Conservation (phyloP, 2,797 vertebrate genomes). For the Neostethus bicornis region DNA sequence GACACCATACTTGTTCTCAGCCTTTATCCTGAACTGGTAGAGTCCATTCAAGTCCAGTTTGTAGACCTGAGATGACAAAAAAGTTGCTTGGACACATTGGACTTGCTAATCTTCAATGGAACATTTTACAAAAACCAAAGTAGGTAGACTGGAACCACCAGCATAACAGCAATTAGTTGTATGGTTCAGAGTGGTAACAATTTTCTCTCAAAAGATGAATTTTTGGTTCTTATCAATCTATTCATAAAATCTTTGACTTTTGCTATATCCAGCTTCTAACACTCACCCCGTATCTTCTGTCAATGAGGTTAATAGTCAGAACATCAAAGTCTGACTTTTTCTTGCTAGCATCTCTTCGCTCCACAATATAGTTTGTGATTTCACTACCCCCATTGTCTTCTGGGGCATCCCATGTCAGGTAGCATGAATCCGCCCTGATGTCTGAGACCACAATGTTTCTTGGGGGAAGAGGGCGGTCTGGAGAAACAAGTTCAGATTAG, state of each 20-base stretch:
- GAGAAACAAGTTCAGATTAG: conserved; percentile 4
- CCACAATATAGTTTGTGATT: conserved; percentile 93
- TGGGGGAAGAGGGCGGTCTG: conserved; percentile 94
- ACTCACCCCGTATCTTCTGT: conserved; percentile 88
- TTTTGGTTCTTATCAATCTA: too few relatives aligned
- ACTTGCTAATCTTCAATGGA: background rate
- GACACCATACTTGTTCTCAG: conserved; percentile 92
- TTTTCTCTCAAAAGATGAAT: too few relatives aligned
- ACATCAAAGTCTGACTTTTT: conserved; percentile 96
- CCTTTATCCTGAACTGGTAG: conserved; percentile 94
- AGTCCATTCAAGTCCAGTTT: conserved; percentile 88
- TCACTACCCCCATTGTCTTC: conserved; percentile 97
- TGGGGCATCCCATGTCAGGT: conserved; percentile 93
- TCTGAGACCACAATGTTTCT: conserved; percentile 90
- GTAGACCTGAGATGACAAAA: conserved; percentile 82
- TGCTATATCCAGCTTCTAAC: too few relatives aligned
- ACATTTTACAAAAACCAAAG: too few relatives aligned
- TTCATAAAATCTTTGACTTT: too few relatives aligned
- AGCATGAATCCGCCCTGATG: conserved; percentile 93
- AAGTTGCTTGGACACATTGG: background rate
- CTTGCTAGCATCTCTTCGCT: conserved; percentile 92
- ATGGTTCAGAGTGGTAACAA: too few relatives aligned
- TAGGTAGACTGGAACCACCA: too few relatives aligned
- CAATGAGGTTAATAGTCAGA: conserved; percentile 87
- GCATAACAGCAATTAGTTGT: too few relatives aligned